Conservation (phyloP, 2,888 invertebrate species). For the Pantelozetes paolii region DNA sequence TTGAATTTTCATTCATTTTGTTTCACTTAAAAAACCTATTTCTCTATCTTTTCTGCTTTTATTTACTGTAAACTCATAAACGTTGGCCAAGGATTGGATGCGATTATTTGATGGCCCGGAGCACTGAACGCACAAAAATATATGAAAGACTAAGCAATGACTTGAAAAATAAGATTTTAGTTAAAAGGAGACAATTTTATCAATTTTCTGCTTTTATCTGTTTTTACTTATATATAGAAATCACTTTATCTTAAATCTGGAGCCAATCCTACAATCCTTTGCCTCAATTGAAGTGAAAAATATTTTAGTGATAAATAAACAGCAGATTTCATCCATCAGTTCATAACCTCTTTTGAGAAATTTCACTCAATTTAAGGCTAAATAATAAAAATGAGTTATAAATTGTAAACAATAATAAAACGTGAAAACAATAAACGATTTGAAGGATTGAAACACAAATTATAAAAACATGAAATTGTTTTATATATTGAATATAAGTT, state of each 20-base stretch:
- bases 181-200: slow-evolving; percentile 6
- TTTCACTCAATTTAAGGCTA: no score
- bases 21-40: slow-evolving; percentile 5
- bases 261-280: neutral
- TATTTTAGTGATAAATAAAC: neutral
- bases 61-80: slow-evolving; percentile 18
- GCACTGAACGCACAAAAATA: neutral
- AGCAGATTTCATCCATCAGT: neutral
- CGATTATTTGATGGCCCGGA: slow-evolving; percentile 14
- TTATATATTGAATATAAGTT: no score
- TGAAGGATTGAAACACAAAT: no score
- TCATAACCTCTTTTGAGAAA: neutral
- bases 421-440: neutral
- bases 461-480: no score
- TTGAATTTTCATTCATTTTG: slow-evolving; percentile 7
- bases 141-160: neutral
- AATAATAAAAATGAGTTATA: neutral
- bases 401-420: neutral
- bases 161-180: neutral
- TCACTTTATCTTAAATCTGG: neutral
- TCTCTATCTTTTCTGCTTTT: neutral
- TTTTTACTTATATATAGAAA: no score
- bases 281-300: neutral
- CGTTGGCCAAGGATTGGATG: slow-evolving; percentile 9
- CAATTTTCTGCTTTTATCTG: neutral